Base-by-base conservation (phyloP, 2,797 vertebrate species). In the Rhadinocentrus ornatus region DNA sequence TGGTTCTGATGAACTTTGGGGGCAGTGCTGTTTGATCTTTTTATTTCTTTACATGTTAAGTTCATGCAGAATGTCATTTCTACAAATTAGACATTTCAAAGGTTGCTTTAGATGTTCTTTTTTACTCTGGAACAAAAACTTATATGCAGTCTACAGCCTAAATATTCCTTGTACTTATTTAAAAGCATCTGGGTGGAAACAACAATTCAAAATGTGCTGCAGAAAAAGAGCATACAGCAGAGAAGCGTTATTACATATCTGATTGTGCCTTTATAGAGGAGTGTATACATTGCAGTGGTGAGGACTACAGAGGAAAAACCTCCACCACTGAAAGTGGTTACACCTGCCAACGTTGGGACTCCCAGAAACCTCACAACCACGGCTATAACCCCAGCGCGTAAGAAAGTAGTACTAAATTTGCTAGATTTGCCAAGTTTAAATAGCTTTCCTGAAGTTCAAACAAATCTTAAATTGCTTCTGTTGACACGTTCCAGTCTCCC, bases 281-380 rank as follows among this genome's bases (percentile, higher is more conserved):
- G 46, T 99, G 98, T 34, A 98, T 98, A 65, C 82, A 95, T 15
- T 99, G 98, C 95, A 98, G 92, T 15, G 98, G 98, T 10, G 97
- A 98, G 89, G 82, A 95, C 75, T 99, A 99, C 74, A 93, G 88
- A 4, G 98, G 97, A 11, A 96, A 94, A 71, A 73, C 93, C 74
- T 89, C 96, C 57, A 93, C 71, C 61, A 98, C 97, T 0, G 67
- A 37, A 6, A 95, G 90, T 5, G 96, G 96, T 46, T 74, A 71
- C 34, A 85, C 92, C 56, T 99, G 98, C 85, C 98, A 99, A 75
- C 88, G 68, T 53, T 99, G 98, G 98, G 93, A 94, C 82, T 91
- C 94, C 1, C 97, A 99, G 90, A 71, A 73, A 1, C 97, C 98
- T 54, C 95, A 99, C 1, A 89, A 93, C 64, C 98, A 99, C 0